Evolutionary conservation across 2,888 invertebrate species (phyloP).

Genomic region (Clunio marinus): DNA sequence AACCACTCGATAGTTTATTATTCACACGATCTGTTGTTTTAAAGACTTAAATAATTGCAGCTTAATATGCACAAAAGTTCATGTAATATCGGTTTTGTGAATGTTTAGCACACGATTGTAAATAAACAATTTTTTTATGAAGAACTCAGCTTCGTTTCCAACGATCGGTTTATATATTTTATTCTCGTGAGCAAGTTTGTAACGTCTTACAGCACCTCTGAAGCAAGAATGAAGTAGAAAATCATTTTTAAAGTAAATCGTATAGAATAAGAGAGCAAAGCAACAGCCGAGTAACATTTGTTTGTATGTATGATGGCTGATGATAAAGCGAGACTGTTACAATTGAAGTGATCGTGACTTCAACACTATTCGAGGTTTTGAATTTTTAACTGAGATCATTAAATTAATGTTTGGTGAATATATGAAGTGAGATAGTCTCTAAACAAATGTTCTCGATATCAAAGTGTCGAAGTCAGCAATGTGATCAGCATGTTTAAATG

Average conservation of each 20-base stretch:
- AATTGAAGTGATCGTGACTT: not conserved
- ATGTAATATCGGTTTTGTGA: not conserved
- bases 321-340: not conserved
- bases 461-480: not conserved
- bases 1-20: not conserved
- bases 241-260: not conserved
- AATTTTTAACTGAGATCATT: not conserved
- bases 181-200: not conserved
- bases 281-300: not conserved
- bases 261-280: not conserved
- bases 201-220: conserved; percentile 12
- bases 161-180: conserved; percentile 5
- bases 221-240: conserved; percentile 21
- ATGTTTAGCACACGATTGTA: not conserved
- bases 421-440: not conserved
- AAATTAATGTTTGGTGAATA: not conserved
- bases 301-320: not conserved
- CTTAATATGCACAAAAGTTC: not conserved
- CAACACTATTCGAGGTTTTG: not conserved
- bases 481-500: not conserved
- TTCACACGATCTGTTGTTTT: not conserved
- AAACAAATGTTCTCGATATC: not conserved
- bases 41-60: no score
- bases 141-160: not conserved
- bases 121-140: not conserved